Evolutionary conservation across 2,797 vertebrate genomes (phyloP), one percentile per base, ranked within the genome.

Genomic region (Eutrigla gurnardus): DNA sequence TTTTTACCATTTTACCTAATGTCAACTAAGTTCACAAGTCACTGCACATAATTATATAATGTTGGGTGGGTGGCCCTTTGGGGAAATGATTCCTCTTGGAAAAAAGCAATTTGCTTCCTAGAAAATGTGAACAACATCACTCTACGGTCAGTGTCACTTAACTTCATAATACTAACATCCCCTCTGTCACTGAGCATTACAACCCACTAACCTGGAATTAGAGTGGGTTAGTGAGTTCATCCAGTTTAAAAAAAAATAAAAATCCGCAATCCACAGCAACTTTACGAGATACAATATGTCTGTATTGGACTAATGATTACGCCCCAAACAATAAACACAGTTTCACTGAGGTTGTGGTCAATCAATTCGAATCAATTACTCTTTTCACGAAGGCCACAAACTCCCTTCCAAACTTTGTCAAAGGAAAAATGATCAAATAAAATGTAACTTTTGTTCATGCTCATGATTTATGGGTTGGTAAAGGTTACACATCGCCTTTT

Each of bases 1-100:
- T 62, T 76, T 81, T 83, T 55, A 78, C 49, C 45, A 55, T 70
- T 85, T 84, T 60, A 84, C 79, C 55, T 55, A 45, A 77, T 79
- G 62, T 83, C 83, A 85, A 62, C 53, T 45, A 61, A 53, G 61
- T 82, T 84, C 73, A 68, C 13, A 61, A 77, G 75, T 82, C 72
- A 68, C 62, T 67, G 42, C 67, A 59, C 50, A 32, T 80, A 80
- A 86, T 83, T 5, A 37, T 45, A 78, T 81, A 25, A 80, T 82
- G 89, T 78, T 65, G 61, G 37, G 73, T 64, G 83, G 65, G 62
- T 65, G 39, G 66, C 43, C 35, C 81, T 54, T 80, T 59, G 58
- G 57, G 61, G 25, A 25, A 60, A 36, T 55, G 39, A 50, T 60
- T 73, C 11, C 67, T 87, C 68, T 64, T 37, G 49, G 78, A 75